A percentile compares a stretch with the other conserved stretches of the same genome.
These are phyloP conservation scores for Drosophila subobscura DNA, from an alignment of 1,140 invertebrate species.

Conservation along the genomic window DNA sequence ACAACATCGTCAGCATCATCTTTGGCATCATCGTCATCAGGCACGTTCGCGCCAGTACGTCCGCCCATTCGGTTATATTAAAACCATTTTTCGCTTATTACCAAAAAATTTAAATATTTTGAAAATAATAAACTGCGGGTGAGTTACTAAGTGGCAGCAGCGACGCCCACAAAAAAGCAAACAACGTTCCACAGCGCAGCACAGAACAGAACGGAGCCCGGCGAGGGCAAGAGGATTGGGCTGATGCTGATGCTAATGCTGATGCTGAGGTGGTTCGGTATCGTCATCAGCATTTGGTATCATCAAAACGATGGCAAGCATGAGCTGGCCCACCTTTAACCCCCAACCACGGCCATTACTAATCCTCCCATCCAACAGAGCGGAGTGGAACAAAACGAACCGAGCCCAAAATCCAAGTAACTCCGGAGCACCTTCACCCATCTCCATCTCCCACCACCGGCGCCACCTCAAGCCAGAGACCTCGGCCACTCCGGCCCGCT, in stretches of 20 bases:
- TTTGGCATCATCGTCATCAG: conserved; percentile 36
- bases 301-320: conserved; percentile 66
- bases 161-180: conserved; percentile 66
- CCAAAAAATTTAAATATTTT: conserved; percentile 83
- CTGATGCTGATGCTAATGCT: neutral
- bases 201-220: neutral
- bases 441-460: too few relatives aligned
- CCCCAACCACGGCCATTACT: conserved; percentile 59
- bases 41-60: conserved; percentile 41
- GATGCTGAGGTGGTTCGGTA: conserved; percentile 5
- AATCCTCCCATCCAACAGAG: conserved; percentile 59
- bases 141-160: conserved; percentile 79
- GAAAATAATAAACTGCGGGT: conserved; percentile 83
- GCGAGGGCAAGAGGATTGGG: conserved; percentile 4
- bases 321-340: conserved; percentile 57
- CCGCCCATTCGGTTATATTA: conserved; percentile 72
- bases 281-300: conserved; percentile 58
- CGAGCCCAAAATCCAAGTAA: conserved; percentile 28
- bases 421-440: conserved; percentile 3
- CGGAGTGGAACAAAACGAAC: conserved; percentile 2
- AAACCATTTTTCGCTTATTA: conserved; percentile 82
- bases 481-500: conserved; percentile 21
- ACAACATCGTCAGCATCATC: conserved; percentile 34
- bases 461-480: too few relatives aligned
- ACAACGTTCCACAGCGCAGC: conserved; percentile 39